Conservation (phyloP, 2,797 vertebrate species). For the Oreortyx pictus region DNA sequence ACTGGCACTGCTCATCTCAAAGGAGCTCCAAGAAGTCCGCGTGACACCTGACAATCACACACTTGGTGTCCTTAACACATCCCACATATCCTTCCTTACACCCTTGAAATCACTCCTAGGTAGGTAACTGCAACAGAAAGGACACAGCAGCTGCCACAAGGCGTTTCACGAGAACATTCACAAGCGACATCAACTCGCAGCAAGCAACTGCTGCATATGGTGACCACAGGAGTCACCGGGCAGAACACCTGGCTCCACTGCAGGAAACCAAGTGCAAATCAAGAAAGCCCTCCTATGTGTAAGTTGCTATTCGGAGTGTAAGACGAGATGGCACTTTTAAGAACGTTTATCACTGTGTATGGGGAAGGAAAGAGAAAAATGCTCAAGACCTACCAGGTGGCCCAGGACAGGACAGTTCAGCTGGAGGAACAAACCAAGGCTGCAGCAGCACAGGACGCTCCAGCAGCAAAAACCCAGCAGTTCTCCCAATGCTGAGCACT, state of each 20-base stretch:
- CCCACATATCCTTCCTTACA: background rate
- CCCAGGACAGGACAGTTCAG: background rate
- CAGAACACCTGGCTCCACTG: background rate
- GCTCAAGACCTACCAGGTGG: background rate
- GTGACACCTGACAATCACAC: background rate
- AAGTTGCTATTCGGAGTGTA: background rate
- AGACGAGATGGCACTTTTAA: background rate
- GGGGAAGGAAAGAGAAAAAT: background rate
- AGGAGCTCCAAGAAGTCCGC: background rate
- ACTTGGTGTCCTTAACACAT: background rate
- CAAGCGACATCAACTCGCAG: background rate
- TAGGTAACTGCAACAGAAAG: background rate
- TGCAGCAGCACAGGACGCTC: background rate
- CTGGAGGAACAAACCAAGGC: background rate
- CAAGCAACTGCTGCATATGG: accelerated
- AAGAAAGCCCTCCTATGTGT: background rate
- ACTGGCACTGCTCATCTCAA: background rate
- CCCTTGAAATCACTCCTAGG: background rate
- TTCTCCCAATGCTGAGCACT: background rate
- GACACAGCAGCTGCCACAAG: background rate
- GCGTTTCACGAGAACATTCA: background rate
- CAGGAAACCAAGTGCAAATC: background rate
- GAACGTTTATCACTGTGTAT: background rate
- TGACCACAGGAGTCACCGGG: accelerated
- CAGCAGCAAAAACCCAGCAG: background rate